phyloP scores from a whole-genome alignment of 2,113 vertebrate genomes.

The Felis catus region DNA sequence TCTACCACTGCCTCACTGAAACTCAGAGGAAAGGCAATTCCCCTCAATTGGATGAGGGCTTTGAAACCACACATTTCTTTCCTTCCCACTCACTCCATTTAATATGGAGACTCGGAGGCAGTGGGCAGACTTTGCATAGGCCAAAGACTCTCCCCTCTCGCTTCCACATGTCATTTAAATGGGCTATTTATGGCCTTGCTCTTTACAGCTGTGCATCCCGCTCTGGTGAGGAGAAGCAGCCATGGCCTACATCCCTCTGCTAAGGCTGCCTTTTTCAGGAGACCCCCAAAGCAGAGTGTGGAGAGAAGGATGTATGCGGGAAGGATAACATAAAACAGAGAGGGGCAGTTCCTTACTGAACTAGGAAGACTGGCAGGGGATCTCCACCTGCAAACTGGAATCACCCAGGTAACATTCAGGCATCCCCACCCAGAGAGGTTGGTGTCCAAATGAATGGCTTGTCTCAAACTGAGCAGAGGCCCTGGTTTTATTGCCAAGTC shows the following conservation, averaged over 20 bases:
- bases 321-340: slow-evolving; percentile 35
- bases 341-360: neutral
- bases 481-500: slow-evolving; percentile 55
- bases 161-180: neutral
- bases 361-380: slow-evolving; percentile 26
- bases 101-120: neutral
- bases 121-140: neutral
- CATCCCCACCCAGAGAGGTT: slow-evolving; percentile 20
- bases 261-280: neutral
- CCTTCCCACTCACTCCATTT: neutral
- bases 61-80: neutral
- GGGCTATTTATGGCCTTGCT: neutral
- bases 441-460: slow-evolving; percentile 39
- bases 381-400: slow-evolving; percentile 12
- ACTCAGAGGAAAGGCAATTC: neutral
- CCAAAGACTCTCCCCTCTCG: neutral
- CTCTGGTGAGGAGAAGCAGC: neutral
- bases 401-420: neutral
- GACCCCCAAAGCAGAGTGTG: neutral
- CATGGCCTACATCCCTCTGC: neutral
- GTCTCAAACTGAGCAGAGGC: slow-evolving; percentile 66
- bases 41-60: neutral
- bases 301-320: neutral
- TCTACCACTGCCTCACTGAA: neutral
- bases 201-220: neutral